A percentile compares a stretch with the other conserved stretches of the same genome.
Evolutionary conservation across 2,113 vertebrate species (phyloP).

Genomic region (Acrocephalus arundinaceus): DNA sequence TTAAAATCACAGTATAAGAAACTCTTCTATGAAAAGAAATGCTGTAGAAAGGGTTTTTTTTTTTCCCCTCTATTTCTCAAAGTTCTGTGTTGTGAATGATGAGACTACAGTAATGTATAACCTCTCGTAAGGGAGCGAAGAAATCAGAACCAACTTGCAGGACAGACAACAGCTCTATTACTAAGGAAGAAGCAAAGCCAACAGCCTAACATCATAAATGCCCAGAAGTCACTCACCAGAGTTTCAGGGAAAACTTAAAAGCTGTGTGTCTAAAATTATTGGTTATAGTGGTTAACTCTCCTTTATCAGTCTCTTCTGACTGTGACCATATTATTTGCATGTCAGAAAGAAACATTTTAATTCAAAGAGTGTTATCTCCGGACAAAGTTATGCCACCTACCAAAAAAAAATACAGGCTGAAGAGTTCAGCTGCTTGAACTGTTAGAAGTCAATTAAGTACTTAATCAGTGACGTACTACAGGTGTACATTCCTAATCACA

Average conservation of each 20-base stretch:
- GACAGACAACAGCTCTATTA: not conserved
- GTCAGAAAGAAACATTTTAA: not conserved
- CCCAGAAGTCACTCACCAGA: not conserved
- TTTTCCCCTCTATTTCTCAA: not conserved
- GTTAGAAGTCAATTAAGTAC: not conserved
- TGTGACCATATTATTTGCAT: not conserved
- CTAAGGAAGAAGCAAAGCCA: not conserved
- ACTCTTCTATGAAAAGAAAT: not conserved
- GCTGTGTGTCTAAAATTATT: not conserved
- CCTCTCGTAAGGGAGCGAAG: not conserved
- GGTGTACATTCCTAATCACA: constrained; percentile 17
- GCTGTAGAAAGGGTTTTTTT: not conserved
- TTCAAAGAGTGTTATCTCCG: too few relatives aligned
- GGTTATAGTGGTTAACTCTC: not conserved
- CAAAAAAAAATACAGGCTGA: not conserved
- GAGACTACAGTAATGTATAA: not conserved
- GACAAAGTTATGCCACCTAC: not conserved
- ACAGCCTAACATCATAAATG: not conserved
- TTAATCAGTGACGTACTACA: not conserved
- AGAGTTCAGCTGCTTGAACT: not conserved
- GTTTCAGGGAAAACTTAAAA: not conserved
- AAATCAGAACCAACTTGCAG: not conserved
- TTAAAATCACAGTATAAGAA: not conserved
- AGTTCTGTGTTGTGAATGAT: not conserved
- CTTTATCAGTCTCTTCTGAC: not conserved